Conservation (phyloP, 2,888 invertebrate species). For the Microchrysa polita region DNA sequence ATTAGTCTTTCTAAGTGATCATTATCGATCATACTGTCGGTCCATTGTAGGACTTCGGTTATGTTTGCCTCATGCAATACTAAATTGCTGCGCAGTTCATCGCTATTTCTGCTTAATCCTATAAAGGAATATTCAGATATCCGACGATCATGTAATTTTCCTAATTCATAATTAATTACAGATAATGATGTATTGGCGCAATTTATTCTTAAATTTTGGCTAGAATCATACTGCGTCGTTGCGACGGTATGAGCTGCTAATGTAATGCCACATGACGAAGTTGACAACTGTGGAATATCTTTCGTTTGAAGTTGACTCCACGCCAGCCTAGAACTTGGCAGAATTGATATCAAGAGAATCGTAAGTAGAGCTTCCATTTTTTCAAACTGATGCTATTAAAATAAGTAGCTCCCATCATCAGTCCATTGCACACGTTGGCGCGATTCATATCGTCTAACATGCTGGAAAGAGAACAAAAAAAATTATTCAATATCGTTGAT, state of each 20-base stretch:
- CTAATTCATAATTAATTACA: constrained; percentile 15
- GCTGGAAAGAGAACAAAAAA: constrained; percentile 1
- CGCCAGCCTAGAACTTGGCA: constrained; percentile 33
- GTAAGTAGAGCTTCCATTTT: constrained; percentile 44
- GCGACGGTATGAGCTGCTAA: constrained; percentile 6
- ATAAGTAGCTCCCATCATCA: constrained; percentile 35
- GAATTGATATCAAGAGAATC: constrained; percentile 42
- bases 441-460: constrained; percentile 23
- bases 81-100: neutral
- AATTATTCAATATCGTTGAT: neutral
- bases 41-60: constrained; percentile 34
- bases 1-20: constrained; percentile 23
- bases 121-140: constrained; percentile 23
- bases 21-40: constrained; percentile 29
- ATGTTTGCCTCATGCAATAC: constrained; percentile 20
- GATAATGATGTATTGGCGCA: constrained; percentile 27
- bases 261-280: constrained; percentile 26
- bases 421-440: constrained; percentile 30
- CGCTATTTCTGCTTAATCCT: constrained; percentile 8
- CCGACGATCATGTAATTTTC: neutral
- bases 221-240: constrained; percentile 17
- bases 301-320: constrained; percentile 14
- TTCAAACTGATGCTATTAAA: constrained; percentile 30
- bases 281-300: neutral
- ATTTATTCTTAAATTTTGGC: constrained; percentile 9